Conservation (phyloP, 2,888 invertebrate species). For the Ophion ventricosus region DNA sequence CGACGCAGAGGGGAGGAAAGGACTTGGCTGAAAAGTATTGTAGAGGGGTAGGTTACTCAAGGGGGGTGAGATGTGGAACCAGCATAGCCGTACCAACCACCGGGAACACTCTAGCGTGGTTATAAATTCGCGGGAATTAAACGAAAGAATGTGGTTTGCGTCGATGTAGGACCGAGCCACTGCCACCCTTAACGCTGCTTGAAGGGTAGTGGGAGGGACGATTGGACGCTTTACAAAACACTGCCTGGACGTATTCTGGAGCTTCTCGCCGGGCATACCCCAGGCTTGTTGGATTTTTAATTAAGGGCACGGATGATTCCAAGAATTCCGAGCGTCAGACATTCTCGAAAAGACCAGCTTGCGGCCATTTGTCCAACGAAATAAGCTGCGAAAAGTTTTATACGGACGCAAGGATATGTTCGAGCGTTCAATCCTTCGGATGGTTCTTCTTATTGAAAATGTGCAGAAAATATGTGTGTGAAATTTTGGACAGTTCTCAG, state of each 20-base stretch:
- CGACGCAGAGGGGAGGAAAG: slow-evolving; percentile 17
- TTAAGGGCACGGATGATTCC: slow-evolving; percentile 82
- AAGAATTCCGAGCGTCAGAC: slow-evolving; percentile 81
- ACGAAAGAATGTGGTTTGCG: slow-evolving; percentile 83
- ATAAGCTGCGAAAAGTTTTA: slow-evolving; percentile 21
- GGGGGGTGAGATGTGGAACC: slow-evolving; percentile 31
- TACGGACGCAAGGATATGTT: not conserved
- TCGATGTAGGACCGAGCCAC: slow-evolving; percentile 79
- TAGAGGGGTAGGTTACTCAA: slow-evolving; percentile 20
- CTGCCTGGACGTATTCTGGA: slow-evolving; percentile 41
- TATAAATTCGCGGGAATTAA: slow-evolving; percentile 83
- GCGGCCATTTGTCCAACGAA: slow-evolving; percentile 68
- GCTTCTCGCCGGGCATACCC: slow-evolving; percentile 14
- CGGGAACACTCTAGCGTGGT: slow-evolving; percentile 55
- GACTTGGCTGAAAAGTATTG: slow-evolving; percentile 49
- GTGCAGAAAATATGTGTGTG: not conserved
- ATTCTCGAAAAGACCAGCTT: slow-evolving; percentile 69
- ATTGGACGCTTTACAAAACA: slow-evolving; percentile 46
- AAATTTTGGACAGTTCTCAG: no score
- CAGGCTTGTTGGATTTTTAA: slow-evolving; percentile 83
- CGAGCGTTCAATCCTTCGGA: not conserved
- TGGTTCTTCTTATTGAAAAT: not conserved
- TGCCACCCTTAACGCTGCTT: slow-evolving; percentile 75
- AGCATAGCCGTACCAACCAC: slow-evolving; percentile 57
- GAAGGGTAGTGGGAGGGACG: slow-evolving; percentile 29